Evolutionary conservation across 2,113 vertebrate genomes (phyloP).

Genomic region (Ictalurus punctatus): DNA sequence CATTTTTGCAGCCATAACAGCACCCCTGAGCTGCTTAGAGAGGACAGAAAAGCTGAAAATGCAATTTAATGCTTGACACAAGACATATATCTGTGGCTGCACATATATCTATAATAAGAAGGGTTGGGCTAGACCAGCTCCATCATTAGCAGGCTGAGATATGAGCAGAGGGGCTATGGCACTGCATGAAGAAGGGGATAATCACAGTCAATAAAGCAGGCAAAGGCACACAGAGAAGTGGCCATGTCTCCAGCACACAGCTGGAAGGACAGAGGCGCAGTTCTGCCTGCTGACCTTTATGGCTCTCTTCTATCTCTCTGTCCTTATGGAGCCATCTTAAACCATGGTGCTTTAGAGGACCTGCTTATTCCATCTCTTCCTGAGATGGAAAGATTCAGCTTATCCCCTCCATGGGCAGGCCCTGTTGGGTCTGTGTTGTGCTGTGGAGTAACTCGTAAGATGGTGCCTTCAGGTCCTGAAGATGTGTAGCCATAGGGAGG

Average conservation of each 20-base stretch:
- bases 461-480: neutral
- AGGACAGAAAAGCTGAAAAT: constrained; percentile 27
- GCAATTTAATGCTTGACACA: constrained; percentile 42
- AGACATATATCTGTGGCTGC: constrained; percentile 39
- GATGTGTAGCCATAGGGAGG: neutral
- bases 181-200: constrained; percentile 15
- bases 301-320: constrained; percentile 21
- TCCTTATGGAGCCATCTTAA: constrained; percentile 16
- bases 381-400: constrained; percentile 37
- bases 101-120: constrained; percentile 42
- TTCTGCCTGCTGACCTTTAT: constrained; percentile 43
- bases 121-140: neutral
- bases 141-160: constrained; percentile 42
- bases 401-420: constrained; percentile 4
- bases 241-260: constrained; percentile 30
- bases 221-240: constrained; percentile 26
- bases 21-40: constrained; percentile 40
- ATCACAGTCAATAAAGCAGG: constrained; percentile 28
- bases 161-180: constrained; percentile 17
- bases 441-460: neutral
- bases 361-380: constrained; percentile 7
- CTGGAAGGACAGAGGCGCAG: constrained; percentile 12
- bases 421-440: neutral
- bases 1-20: constrained; percentile 40
- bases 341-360: constrained; percentile 3